These are phyloP conservation scores for Trissolcus japonicus DNA, from an alignment of 2,888 invertebrate species.

Conservation along the genomic window DNA sequence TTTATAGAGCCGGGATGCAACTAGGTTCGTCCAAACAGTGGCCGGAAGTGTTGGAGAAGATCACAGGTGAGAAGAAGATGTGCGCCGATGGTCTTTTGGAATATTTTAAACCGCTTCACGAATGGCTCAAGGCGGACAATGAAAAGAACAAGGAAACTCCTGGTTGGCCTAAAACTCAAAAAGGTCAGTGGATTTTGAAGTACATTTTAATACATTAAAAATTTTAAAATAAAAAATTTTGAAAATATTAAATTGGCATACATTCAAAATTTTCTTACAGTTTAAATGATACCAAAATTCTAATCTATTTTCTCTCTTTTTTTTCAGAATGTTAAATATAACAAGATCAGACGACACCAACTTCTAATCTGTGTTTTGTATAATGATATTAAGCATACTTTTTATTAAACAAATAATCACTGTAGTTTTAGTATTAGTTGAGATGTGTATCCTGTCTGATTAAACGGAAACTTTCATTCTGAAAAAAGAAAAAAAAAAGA, in stretches of 20 bases:
- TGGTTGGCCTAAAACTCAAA: slow-evolving; percentile 81
- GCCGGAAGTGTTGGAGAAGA: slow-evolving; percentile 88
- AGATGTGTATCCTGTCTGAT: too few relatives aligned
- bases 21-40: slow-evolving; percentile 87
- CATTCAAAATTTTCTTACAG: too few relatives aligned
- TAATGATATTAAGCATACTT: too few relatives aligned
- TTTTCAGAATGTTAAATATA: not conserved
- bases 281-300: too few relatives aligned
- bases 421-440: too few relatives aligned
- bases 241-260: too few relatives aligned
- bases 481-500: too few relatives aligned
- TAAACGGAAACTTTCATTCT: too few relatives aligned
- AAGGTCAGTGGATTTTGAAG: slow-evolving; percentile 54
- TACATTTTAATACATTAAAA: not conserved
- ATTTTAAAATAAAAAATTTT: not conserved
- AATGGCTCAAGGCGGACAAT: slow-evolving; percentile 87
- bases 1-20: slow-evolving; percentile 78
- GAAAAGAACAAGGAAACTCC: slow-evolving; percentile 85
- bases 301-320: not conserved
- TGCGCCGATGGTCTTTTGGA: slow-evolving; percentile 86
- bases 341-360: too few relatives aligned
- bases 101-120: slow-evolving; percentile 87
- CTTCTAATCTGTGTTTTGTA: too few relatives aligned
- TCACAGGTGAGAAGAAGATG: slow-evolving; percentile 86
- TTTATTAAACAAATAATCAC: too few relatives aligned